Evolutionary conservation across 2,888 invertebrate species (phyloP), one percentile per base, ranked within the genome.

Genomic region (Chrysina gloriosa): DNA sequence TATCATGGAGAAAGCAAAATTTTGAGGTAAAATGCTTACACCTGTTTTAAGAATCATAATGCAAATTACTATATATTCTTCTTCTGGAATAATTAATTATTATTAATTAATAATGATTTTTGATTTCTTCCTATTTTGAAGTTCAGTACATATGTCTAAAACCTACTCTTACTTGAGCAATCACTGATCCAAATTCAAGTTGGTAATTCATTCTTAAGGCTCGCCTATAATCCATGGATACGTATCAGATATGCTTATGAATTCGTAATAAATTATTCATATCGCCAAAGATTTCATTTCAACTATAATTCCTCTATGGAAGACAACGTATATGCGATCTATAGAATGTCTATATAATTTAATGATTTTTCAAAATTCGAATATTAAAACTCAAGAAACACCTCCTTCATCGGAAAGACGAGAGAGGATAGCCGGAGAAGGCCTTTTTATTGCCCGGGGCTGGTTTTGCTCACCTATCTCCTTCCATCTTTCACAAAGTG

Each of bases 401-500:
- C 58, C 58, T 58, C 58, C 58, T 42, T 58, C 58, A 42, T 42
- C 58, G 4, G 23, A 11, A 9, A 39, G 39, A 23, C 39, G 58
- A 42, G 58, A 39, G 25, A 23, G 58, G 58, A 39, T 58, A 39
- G 58, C 39, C 27, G 42, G 25, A 27, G 19, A 42, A 27, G 23
- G 21, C 42, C 47, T 50, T 52, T 64, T 48, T 52, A 50, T 48
- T 11, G 64, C 64, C 29, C 16, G 39, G 39, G 64, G 64, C 50
- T 27, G 16, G 36, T 39, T 50, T 50, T 47, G 63, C 58, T 63
- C 48, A 36, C 14, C 63, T 63, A 61, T 67, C 67, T 63, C 31
- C 52, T 27, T 67, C 61, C 39, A 67, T 67, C 67, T 67, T 23
- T 34, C 42, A 48, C 23, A 50, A 67, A 63, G 63, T 67, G 67